A percentile compares a stretch with the other conserved stretches of the same genome.
phyloP scores from a whole-genome alignment of 2,797 vertebrate genomes.

The Clarias fuscus region DNA sequence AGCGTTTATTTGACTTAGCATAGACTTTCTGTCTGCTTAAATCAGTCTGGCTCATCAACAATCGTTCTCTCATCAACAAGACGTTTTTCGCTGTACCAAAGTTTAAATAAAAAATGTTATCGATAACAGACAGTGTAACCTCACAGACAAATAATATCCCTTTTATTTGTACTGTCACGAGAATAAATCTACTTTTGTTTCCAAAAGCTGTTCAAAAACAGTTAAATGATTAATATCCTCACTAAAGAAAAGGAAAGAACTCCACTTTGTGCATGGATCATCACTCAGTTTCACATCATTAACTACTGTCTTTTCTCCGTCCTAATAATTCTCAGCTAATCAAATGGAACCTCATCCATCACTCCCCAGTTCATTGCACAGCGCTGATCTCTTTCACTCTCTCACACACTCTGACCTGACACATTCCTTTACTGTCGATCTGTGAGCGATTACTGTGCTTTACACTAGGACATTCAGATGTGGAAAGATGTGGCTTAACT shows the following conservation, averaged over 20 bases:
- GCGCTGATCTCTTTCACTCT: conserved; percentile 62
- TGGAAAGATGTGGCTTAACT: neutral
- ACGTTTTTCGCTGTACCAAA: neutral
- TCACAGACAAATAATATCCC: neutral
- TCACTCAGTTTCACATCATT: conserved; percentile 67
- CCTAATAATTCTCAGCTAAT: conserved; percentile 67
- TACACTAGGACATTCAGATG: conserved; percentile 9
- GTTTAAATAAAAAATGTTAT: neutral
- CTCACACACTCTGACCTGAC: conserved; percentile 52
- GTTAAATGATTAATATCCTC: neutral
- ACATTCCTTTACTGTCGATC: conserved; percentile 62
- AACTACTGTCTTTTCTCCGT: conserved; percentile 59
- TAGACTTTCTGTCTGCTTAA: neutral
- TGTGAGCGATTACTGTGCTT: conserved; percentile 32
- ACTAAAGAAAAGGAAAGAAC: neutral
- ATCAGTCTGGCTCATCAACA: no score
- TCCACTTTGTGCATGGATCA: conserved; percentile 24
- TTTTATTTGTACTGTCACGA: neutral
- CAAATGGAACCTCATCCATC: conserved; percentile 73
- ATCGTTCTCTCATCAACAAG: neutral
- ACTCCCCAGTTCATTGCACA: conserved; percentile 69
- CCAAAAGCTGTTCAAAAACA: neutral
- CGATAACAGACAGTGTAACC: neutral
- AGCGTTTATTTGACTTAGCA: neutral
- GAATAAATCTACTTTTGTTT: neutral